Conservation (phyloP, 2,113 vertebrate genomes). For the Pipa parva region DNA sequence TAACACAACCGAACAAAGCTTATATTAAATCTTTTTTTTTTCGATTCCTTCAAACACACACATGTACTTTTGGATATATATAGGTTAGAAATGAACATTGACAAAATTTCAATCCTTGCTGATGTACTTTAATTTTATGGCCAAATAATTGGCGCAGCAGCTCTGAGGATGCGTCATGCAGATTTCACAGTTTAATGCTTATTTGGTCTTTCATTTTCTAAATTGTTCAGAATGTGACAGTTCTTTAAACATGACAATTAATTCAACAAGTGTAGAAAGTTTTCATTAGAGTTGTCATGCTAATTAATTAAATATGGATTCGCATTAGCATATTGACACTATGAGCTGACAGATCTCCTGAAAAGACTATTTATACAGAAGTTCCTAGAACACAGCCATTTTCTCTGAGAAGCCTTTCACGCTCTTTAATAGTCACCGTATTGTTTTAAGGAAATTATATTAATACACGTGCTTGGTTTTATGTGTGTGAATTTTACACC, state of each 20-base stretch:
- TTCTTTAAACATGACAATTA: constrained; percentile 32
- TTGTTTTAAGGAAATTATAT: neutral
- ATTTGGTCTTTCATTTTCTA: constrained; percentile 20
- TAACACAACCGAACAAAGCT: too few relatives aligned
- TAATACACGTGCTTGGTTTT: neutral
- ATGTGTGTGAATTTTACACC: neutral
- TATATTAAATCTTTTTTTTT: too few relatives aligned
- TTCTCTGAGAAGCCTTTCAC: neutral
- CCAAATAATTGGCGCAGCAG: too few relatives aligned
- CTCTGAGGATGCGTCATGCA: too few relatives aligned
- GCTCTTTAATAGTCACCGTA: neutral
- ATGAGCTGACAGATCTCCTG: constrained; percentile 4
- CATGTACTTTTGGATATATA: too few relatives aligned
- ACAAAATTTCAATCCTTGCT: too few relatives aligned
- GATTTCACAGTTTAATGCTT: constrained; percentile 26
- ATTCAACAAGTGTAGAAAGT: constrained; percentile 37
- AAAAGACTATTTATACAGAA: neutral
- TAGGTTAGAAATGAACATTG: too few relatives aligned
- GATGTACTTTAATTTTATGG: too few relatives aligned
- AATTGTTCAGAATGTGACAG: constrained; percentile 23
- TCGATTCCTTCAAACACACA: too few relatives aligned
- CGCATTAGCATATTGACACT: constrained; percentile 31
- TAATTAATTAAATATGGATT: constrained; percentile 25
- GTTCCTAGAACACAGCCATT: neutral
- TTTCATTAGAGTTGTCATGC: constrained; percentile 37